These are phyloP conservation scores for Cyclophora albipunctata DNA, from an alignment of 2,888 invertebrate species.

Conservation along the genomic window DNA sequence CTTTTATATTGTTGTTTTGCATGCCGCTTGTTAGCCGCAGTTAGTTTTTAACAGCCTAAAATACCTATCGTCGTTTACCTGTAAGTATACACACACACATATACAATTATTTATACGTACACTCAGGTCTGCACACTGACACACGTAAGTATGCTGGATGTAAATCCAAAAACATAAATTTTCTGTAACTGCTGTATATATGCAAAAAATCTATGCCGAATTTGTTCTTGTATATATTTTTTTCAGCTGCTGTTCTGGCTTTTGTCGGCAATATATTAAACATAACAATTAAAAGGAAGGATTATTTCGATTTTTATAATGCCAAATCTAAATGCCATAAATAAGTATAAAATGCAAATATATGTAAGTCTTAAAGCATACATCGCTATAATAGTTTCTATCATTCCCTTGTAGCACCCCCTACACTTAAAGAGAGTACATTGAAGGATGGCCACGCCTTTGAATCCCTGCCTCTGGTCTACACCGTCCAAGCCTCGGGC, in stretches of 20 bases:
- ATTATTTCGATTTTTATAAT: background rate
- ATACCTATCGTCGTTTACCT: constrained; percentile 19
- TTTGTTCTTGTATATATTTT: constrained; percentile 34
- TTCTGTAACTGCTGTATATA: constrained; percentile 61
- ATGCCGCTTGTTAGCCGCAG: constrained; percentile 33
- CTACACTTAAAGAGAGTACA: constrained; percentile 81
- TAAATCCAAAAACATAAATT: constrained; percentile 20
- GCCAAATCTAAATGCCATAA: too few species aligned
- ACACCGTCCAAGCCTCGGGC: constrained; percentile 85
- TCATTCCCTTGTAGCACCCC: constrained; percentile 73
- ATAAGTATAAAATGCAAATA: too few species aligned
- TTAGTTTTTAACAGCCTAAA: constrained; percentile 8
- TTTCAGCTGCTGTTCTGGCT: constrained; percentile 35
- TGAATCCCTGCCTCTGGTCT: constrained; percentile 88
- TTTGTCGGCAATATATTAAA: constrained; percentile 13
- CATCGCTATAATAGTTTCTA: too few species aligned
- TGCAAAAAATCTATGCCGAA: constrained; percentile 27
- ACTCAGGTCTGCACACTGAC: constrained; percentile 1
- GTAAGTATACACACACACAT: constrained; percentile 40
- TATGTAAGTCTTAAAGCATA: too few species aligned
- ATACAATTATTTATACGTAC: constrained; percentile 8
- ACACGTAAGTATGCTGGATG: constrained; percentile 27
- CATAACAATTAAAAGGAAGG: background rate
- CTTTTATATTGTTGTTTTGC: constrained; percentile 27
- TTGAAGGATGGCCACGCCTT: constrained; percentile 84